Evolutionary conservation across 1,140 invertebrate species (phyloP), one percentile per base, ranked within the genome.

Genomic region (Callitettix versicolor): DNA sequence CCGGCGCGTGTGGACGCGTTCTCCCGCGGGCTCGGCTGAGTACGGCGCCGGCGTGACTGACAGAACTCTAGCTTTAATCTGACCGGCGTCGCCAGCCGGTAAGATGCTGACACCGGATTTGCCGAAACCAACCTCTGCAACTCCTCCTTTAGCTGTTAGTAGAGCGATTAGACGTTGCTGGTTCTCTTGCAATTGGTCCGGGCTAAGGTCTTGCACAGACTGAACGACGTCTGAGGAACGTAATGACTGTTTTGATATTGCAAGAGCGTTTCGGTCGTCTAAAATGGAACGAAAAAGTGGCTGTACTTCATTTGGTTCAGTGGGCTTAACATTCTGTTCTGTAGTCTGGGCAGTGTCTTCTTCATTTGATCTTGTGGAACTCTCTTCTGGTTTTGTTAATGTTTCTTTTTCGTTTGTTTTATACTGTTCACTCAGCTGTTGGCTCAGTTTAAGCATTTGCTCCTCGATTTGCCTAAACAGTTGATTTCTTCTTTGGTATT

Each of bases 1-100:
- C 36, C 79, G 73, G 44, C 79, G 70, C 26, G 78, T 80, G 42
- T 77, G 75, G 36, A 80, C 75, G 33, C 73, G 74, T 63, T 81
- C 78, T 47, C 73, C 73, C 12, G 71, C 64, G 41, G 75, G 65
- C 3, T 74, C 65, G 0, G 68, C 69, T 56, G 73, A 68, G 1
- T 67, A 67, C 11, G 77, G 76, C 5, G 76, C 75, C 1, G 77
- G 71, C 0, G 76, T 78, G n/a, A 76, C 76, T 0, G 77, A 76
- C 14, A 80, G 67, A 1, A 80, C 77, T 9, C 76, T 64, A 56
- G 69, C 69, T 60, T 71, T 65, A 52, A 71, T 59, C 36, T 69
- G 66, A 18, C 69, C 69, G 11, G 67, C 66, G 20, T 73, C 67
- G 4, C 68, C 66, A 4, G 68, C 36, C 1, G 65, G 42, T 17